These are phyloP conservation scores for Solea senegalensis DNA, from an alignment of 2,113 vertebrate species.

Conservation along the genomic window DNA sequence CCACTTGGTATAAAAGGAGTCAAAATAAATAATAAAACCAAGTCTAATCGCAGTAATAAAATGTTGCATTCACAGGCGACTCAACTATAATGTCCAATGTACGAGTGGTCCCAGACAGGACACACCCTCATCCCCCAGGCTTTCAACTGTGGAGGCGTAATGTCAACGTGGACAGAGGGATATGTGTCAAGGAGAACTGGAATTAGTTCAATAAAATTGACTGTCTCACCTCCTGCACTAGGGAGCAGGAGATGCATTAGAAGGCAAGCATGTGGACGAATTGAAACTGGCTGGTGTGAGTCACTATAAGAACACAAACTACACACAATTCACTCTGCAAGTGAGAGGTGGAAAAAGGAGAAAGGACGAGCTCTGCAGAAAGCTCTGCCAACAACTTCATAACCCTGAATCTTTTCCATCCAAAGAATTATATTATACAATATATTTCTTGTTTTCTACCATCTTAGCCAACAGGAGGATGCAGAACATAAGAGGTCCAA, in stretches of 20 bases:
- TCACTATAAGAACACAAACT: background rate
- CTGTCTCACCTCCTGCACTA: background rate
- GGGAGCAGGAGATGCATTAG: background rate
- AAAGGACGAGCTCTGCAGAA: background rate
- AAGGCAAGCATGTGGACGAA: background rate
- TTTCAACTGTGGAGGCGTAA: background rate
- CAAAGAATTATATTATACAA: background rate
- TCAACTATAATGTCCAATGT: no score
- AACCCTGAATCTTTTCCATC: background rate
- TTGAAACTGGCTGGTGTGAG: background rate
- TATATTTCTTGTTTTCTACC: background rate
- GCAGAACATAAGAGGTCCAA: conserved; percentile 3
- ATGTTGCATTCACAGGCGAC: no score
- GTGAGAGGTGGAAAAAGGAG: background rate
- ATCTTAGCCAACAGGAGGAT: background rate
- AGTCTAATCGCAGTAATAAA: background rate
- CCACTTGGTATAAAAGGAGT: background rate
- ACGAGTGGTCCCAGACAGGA: background rate
- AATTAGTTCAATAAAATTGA: background rate
- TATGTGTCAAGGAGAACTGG: background rate
- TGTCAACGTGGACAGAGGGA: background rate
- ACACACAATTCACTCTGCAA: background rate
- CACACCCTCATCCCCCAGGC: background rate
- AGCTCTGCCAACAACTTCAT: background rate
- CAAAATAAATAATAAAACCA: background rate